Conservation (phyloP, 2,888 invertebrate species). For the Phyto melanocephala region DNA sequence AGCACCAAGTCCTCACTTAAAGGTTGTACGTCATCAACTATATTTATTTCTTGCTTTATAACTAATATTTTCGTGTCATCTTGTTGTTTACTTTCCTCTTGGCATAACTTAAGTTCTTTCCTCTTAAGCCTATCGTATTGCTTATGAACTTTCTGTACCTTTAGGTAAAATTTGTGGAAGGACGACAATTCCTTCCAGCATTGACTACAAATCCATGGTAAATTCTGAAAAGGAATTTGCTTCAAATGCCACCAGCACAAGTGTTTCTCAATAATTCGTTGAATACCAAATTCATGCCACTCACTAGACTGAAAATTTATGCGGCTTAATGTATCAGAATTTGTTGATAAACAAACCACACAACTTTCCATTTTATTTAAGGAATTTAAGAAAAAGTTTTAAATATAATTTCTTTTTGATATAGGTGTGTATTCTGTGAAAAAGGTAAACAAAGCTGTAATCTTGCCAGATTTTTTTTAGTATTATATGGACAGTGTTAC, state of each 20-base stretch:
- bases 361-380: constrained; percentile 22
- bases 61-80: background rate
- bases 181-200: constrained; percentile 43
- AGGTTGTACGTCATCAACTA: background rate
- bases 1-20: background rate
- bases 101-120: background rate
- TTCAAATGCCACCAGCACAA: constrained; percentile 50
- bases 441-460: no score
- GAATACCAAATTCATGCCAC: constrained; percentile 26
- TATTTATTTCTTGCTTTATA: background rate
- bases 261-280: constrained; percentile 50
- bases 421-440: no score
- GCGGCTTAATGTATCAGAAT: background rate
- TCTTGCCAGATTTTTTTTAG: no score
- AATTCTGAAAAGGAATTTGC: background rate
- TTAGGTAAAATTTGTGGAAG: constrained; percentile 38
- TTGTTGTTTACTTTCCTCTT: background rate
- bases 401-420: no score
- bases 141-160: constrained; percentile 12
- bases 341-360: constrained; percentile 32
- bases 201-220: constrained; percentile 39
- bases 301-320: constrained; percentile 4
- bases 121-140: background rate
- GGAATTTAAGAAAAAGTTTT: background rate
- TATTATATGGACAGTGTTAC: no score